These are phyloP conservation scores for Carettochelys insculpta DNA, from an alignment of 2,113 vertebrate species.

Conservation along the genomic window DNA sequence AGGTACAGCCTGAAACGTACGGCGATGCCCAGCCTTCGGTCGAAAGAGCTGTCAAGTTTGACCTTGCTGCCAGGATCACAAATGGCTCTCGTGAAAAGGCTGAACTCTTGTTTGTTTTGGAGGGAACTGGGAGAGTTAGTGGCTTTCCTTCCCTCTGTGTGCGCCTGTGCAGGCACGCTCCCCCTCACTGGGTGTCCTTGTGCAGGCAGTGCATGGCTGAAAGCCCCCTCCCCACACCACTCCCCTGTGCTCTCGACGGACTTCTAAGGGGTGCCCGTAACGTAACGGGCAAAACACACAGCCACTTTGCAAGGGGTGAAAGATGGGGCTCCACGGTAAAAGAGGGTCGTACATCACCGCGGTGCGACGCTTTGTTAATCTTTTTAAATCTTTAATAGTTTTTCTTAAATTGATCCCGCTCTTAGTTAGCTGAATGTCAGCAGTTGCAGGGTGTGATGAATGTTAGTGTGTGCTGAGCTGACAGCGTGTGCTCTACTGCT, in stretches of 20 bases:
- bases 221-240: neutral
- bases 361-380: constrained; percentile 34
- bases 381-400: constrained; percentile 9
- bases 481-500: neutral
- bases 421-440: neutral
- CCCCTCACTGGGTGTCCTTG: neutral
- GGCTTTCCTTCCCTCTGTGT: neutral
- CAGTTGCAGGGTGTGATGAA: neutral
- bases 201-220: neutral
- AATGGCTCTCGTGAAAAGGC: neutral
- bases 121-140: neutral
- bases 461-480: neutral
- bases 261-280: neutral
- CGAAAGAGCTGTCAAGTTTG: constrained; percentile 31
- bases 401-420: neutral
- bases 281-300: neutral
- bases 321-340: neutral
- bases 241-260: neutral
- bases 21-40: neutral
- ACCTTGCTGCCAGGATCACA: constrained; percentile 37
- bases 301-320: neutral
- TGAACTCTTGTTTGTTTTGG: neutral
- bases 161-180: neutral
- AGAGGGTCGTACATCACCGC: neutral
- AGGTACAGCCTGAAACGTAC: constrained; percentile 7